Evolutionary conservation across 2,888 invertebrate genomes (phyloP), one percentile per base, ranked within the genome.

Genomic region (Tortrix viridana): DNA sequence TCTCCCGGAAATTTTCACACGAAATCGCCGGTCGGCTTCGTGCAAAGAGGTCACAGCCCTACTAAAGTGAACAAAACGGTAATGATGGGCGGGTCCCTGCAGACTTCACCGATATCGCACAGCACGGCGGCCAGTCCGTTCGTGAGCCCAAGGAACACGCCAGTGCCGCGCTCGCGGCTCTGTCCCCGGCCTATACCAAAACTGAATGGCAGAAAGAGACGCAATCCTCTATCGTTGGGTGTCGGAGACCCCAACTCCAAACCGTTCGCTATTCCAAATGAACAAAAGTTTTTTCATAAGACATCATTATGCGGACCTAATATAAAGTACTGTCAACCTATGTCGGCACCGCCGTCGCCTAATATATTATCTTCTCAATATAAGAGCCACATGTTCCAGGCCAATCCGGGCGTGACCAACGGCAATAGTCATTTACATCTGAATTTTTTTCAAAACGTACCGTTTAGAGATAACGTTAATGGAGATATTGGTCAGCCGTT

Each of bases 81-180:
- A 38, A 77, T 88, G n/a, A 81, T 89, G 82, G 85, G 89, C 12
- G 87, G 89, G 1, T 90, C 89, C 0, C 71, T 89, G 20, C 89
- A 89, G 71, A 90, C 88, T 63, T 93, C 91, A 2, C 92, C 90
- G n/a, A 85, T 86, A 60, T 88, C 89, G 23, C 94, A 94, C 68
- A 95, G 95, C 71, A 94, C 95, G 0, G 95, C 94, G 56, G 95
- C 94, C 22, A 96, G 95, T 81, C 96, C 96, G 1, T 97, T 97
- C 82, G 96, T 97, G 14, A 97, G 97, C 71, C 97, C 97, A 0
- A 89, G 96, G 46, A 94, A 95, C 72, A 95, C 96, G 0, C 96
- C 96, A 5, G 94, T 96, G 55, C 94, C 94, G 4, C 93, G 96
- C 22, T 94, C 94, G 1, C 93, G 95, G 22, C 93, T 93, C 60